These are phyloP conservation scores for Arvicanthis niloticus DNA, from an alignment of 2,113 vertebrate species.

Conservation along the genomic window DNA sequence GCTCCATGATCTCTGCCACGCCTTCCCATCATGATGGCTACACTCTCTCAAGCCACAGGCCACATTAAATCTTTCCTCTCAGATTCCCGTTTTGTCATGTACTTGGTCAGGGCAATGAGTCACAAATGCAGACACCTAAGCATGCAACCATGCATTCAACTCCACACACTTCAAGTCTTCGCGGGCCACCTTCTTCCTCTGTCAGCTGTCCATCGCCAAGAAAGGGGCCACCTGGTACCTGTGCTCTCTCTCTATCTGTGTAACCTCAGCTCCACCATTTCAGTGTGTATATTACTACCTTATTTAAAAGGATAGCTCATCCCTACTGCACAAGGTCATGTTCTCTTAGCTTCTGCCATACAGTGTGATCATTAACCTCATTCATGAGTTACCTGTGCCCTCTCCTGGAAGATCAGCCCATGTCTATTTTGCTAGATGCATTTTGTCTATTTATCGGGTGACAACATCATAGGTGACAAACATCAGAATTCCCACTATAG, in stretches of 20 bases:
- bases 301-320: neutral
- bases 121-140: neutral
- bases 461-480: neutral
- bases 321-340: rapidly evolving
- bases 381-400: neutral
- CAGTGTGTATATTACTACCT: neutral
- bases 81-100: neutral
- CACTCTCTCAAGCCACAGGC: neutral
- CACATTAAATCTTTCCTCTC: neutral
- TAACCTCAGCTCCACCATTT: neutral
- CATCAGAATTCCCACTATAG: neutral
- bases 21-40: neutral
- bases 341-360: rapidly evolving
- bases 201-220: too few species aligned
- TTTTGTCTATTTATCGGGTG: neutral
- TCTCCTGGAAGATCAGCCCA: neutral
- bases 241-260: neutral
- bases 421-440: neutral
- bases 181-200: neutral
- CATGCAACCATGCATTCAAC: too few species aligned
- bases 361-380: neutral
- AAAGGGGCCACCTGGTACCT: neutral
- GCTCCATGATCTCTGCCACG: neutral
- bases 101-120: neutral
- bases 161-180: neutral